These are phyloP conservation scores for Drosophila punjabiensis DNA, from an alignment of 1,140 invertebrate species.

Conservation along the genomic window DNA sequence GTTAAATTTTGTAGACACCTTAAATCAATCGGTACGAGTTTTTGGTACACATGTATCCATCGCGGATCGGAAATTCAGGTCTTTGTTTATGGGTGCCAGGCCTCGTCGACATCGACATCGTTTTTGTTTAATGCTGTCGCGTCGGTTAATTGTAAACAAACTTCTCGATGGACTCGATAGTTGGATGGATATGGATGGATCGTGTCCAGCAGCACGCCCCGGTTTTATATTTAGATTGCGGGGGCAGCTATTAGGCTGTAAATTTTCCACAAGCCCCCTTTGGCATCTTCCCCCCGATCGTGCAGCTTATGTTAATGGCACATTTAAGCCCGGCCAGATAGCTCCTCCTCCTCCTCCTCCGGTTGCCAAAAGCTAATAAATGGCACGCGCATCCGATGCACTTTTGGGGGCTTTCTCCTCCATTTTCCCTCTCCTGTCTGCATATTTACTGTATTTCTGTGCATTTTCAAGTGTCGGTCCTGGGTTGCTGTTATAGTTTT, in stretches of 20 bases:
- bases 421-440: neutral
- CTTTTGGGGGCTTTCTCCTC: slow-evolving; percentile 1
- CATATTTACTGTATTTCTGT: slow-evolving; percentile 18
- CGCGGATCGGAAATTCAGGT: slow-evolving; percentile 16
- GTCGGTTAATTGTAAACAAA: slow-evolving; percentile 66
- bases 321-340: slow-evolving; percentile 53
- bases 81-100: slow-evolving; percentile 59
- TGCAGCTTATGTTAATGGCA: slow-evolving; percentile 55
- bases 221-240: slow-evolving; percentile 33
- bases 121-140: slow-evolving; percentile 74
- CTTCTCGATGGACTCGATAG: slow-evolving; percentile 29
- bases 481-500: slow-evolving; percentile 7
- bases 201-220: slow-evolving; percentile 45
- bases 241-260: slow-evolving; percentile 5
- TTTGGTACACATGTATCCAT: slow-evolving; percentile 12
- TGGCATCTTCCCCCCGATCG: slow-evolving; percentile 7
- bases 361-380: slow-evolving; percentile 63
- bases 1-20: slow-evolving; percentile 34
- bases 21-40: slow-evolving; percentile 32
- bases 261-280: slow-evolving; percentile 7
- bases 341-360: slow-evolving; percentile 1
- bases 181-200: slow-evolving; percentile 23
- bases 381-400: slow-evolving; percentile 55
- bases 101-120: slow-evolving; percentile 28
- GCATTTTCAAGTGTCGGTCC: slow-evolving; percentile 39